Evolutionary conservation across 2,113 vertebrate species (phyloP).

Genomic region (Thalassarche chlororhynchos): DNA sequence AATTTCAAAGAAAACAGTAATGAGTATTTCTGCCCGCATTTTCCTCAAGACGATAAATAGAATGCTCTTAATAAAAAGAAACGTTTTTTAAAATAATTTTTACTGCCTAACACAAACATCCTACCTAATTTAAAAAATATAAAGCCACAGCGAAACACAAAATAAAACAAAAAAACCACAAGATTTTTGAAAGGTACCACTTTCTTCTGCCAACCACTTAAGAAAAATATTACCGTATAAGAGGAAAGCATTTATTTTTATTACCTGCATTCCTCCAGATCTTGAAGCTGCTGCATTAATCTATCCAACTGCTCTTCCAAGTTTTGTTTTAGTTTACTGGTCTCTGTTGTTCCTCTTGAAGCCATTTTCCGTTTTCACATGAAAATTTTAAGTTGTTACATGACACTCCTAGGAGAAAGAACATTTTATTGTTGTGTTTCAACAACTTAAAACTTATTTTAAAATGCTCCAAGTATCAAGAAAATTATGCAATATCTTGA

Average conservation of each 20-base stretch:
- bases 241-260: neutral
- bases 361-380: constrained; percentile 81
- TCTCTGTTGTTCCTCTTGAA: constrained; percentile 94
- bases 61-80: neutral
- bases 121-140: neutral
- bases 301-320: constrained; percentile 97
- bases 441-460: neutral
- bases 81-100: neutral
- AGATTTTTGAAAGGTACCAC: neutral
- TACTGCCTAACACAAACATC: neutral
- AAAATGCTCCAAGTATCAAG: neutral
- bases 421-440: neutral
- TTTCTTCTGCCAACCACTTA: neutral
- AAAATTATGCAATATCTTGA: rapidly evolving
- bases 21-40: neutral
- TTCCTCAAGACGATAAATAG: neutral
- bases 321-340: constrained; percentile 92
- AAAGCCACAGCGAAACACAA: neutral
- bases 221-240: neutral
- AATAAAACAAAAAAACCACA: neutral
- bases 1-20: neutral
- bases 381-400: constrained; percentile 42
- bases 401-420: constrained; percentile 18
- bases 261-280: constrained; percentile 97
- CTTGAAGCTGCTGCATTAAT: constrained; percentile 96